phyloP scores from a whole-genome alignment of 1,140 invertebrate species.

The Sycobia sp. region DNA sequence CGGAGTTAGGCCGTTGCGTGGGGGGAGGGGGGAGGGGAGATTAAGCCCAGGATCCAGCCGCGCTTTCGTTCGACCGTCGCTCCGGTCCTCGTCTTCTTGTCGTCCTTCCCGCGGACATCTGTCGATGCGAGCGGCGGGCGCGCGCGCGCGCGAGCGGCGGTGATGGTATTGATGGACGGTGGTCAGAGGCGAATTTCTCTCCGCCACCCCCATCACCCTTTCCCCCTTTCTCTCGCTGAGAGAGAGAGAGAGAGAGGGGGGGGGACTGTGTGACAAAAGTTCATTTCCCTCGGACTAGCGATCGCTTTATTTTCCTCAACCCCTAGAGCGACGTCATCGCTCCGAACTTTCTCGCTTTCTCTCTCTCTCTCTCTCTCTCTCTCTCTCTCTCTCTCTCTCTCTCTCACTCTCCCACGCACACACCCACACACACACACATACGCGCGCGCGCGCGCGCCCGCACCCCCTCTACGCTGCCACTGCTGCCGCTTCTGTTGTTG shows the following conservation, averaged over 20 bases:
- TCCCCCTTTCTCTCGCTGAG: no score
- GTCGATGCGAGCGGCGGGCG: conserved; percentile 51
- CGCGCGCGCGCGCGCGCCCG: no score
- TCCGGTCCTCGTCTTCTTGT: no score
- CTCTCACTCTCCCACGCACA: no score
- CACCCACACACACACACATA: no score
- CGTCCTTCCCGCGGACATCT: no score
- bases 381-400: background rate
- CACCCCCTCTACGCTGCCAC: background rate
- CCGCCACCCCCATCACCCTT: no score
- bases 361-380: no score
- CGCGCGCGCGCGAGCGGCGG: conserved; percentile 57
- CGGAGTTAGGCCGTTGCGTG: conserved; percentile 54
- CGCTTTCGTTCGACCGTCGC: no score
- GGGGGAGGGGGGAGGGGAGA: no score
- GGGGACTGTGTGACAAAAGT: conserved; percentile 15
- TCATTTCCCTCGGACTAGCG: conserved; percentile 15
- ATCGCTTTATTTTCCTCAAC: conserved; percentile 33
- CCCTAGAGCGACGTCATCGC: no score
- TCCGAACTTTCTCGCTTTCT: background rate
- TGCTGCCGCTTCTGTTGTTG: background rate
- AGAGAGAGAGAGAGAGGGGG: background rate
- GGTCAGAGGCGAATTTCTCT: conserved; percentile 54
- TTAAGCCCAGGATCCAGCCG: no score
- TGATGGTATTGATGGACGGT: conserved; percentile 55